Percentiles rank a stretch among this genome's conserved stretches.
phyloP scores from a whole-genome alignment of 2,113 vertebrate genomes.

The Diadophis punctatus region DNA sequence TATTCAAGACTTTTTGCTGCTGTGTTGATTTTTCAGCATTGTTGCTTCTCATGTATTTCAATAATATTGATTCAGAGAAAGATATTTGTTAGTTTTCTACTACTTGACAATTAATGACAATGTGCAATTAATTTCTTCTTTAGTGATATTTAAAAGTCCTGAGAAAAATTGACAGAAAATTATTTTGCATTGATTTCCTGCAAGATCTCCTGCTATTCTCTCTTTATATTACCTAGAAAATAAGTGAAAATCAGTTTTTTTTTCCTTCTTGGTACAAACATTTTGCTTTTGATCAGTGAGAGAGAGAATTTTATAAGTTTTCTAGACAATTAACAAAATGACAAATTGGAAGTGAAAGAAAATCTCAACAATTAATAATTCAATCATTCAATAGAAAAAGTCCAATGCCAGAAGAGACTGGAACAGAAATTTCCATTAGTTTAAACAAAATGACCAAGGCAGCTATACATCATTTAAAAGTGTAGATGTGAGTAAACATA shows the following conservation, averaged over 20 bases:
- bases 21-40: background rate
- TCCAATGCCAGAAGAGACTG: slow-evolving; percentile 14
- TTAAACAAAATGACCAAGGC: slow-evolving; percentile 40
- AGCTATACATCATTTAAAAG: slow-evolving; percentile 50
- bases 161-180: background rate
- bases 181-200: background rate
- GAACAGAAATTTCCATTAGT: slow-evolving; percentile 9
- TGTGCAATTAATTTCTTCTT: background rate
- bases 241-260: background rate
- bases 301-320: slow-evolving; percentile 11
- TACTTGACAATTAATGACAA: background rate
- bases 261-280: background rate
- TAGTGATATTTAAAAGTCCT: background rate
- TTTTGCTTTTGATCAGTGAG: background rate
- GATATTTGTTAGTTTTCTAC: background rate
- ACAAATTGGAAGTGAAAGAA: background rate
- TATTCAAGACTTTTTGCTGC: background rate
- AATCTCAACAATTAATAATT: background rate
- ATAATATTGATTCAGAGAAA: background rate
- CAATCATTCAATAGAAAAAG: slow-evolving; percentile 7
- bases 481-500: slow-evolving; percentile 59
- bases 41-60: background rate
- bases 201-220: background rate
- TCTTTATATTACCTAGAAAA: slow-evolving; percentile 18
- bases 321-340: slow-evolving; percentile 38